These are phyloP conservation scores for Sminthurinus aureus DNA, from an alignment of 2,888 invertebrate genomes.

Conservation along the genomic window DNA sequence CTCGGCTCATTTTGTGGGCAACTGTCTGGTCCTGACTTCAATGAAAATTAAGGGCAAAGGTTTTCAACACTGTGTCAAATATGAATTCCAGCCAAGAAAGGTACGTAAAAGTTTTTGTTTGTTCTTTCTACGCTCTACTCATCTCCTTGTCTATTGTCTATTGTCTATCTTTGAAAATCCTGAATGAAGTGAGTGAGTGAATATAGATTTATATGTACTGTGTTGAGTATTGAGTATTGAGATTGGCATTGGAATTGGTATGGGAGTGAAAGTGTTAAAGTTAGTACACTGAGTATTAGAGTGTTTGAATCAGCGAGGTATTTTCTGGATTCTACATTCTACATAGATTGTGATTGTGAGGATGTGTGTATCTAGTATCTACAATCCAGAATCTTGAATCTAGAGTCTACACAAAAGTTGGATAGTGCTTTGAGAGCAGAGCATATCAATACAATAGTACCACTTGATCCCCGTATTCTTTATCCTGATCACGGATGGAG, in stretches of 20 bases:
- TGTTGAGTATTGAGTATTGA: too few relatives aligned
- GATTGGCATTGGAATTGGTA: too few relatives aligned
- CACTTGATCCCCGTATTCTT: background rate
- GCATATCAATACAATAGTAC: background rate
- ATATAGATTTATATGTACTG: too few relatives aligned
- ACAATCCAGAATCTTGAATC: too few relatives aligned
- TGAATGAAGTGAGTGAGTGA: background rate
- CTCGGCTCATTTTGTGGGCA: constrained; percentile 98
- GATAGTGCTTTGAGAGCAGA: background rate
- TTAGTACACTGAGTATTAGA: background rate
- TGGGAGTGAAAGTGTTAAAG: background rate
- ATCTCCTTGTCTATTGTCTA: constrained; percentile 9
- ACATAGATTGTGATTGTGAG: too few relatives aligned
- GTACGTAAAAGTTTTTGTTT: constrained; percentile 64
- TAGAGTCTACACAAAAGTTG: too few relatives aligned
- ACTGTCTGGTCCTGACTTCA: constrained; percentile 96
- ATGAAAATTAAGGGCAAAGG: constrained; percentile 99
- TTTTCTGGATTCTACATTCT: too few relatives aligned
- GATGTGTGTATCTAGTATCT: too few relatives aligned
- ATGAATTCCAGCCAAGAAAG: constrained; percentile 98
- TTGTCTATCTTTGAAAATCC: background rate
- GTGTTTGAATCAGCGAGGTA: background rate
- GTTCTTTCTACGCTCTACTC: background rate
- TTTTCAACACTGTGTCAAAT: constrained; percentile 99
- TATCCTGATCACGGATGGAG: background rate